Conservation (phyloP, 2,113 vertebrate genomes). For the Microtus oregoni region DNA sequence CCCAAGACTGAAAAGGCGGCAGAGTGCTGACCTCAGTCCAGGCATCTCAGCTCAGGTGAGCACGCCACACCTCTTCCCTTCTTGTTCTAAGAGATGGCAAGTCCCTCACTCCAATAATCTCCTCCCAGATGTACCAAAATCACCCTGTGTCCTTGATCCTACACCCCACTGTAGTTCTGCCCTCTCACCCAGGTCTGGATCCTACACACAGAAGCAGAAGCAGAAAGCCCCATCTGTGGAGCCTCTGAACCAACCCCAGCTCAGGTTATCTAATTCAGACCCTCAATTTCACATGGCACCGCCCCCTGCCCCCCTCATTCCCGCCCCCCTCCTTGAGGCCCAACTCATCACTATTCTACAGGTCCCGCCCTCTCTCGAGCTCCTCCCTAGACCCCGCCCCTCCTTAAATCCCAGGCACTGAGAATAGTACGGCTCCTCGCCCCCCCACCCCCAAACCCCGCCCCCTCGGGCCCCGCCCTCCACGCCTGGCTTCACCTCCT, state of each 20-base stretch:
- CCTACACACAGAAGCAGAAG: neutral
- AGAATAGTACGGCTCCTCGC: fast-evolving
- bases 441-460: neutral
- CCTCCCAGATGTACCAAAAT: neutral
- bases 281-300: no score
- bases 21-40: neutral
- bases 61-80: neutral
- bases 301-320: fast-evolving
- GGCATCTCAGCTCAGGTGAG: neutral
- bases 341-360: fast-evolving
- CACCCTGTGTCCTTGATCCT: neutral
- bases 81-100: neutral
- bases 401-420: no score
- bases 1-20: neutral
- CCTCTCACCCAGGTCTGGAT: neutral
- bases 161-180: neutral
- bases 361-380: no score
- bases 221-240: neutral
- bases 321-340: fast-evolving
- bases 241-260: neutral
- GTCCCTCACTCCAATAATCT: no score
- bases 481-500: conserved; percentile 87
- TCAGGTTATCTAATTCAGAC: no score
- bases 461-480: neutral
- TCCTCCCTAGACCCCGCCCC: neutral